Base-by-base conservation (phyloP, 2,113 vertebrate species). In the Tylochromis polylepis region DNA sequence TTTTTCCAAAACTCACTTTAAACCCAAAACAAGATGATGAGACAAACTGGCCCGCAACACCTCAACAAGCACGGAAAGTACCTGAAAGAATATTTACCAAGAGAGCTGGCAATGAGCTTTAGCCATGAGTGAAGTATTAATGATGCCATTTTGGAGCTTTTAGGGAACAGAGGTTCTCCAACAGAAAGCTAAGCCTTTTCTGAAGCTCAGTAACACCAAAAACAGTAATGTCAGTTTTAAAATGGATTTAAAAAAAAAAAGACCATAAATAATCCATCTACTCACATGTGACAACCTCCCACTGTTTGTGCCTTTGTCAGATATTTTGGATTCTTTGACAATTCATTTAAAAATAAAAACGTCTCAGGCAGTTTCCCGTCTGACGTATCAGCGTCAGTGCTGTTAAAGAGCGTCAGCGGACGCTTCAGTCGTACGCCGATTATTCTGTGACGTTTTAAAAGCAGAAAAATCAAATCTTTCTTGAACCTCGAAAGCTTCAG, bases 11-110 rank as follows among this genome's bases (percentile, higher is more conserved):
- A 16, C 51, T 18, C 43, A 49, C 43, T 29, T 75, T 29, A 75
- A 75, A 75, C 49, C 70, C 24, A 29, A 77, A 24, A 3, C 22
- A 31, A 84, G 41, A 20, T 77, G 46, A 34, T 77, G 53, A 49
- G 65, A n/a, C 49, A 20, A 20, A 57, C 12, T 3, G 10, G 22
- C 29, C 38, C 1, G 11, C 38, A 46, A 43, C 59, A 85, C 24
- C 72, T 81, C 86, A 46, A 70, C 79, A 12, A 43, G 11, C 5
- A 9, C 27, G 56, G 88, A 81, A 91, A 88, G 84, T 78, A 85
- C 86, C 87, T 60, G 60, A 88, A 91, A 88, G 83, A 87, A 82
- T 78, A 36, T 77, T 77, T 34, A 77, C 46, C 49, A 53, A 77
- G 70, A 29, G 24, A 20, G 70, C 70, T 29, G 43, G 43, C 24